Evolutionary conservation across 2,797 vertebrate genomes (phyloP).

Genomic region (Lagocephalus sceleratus): DNA sequence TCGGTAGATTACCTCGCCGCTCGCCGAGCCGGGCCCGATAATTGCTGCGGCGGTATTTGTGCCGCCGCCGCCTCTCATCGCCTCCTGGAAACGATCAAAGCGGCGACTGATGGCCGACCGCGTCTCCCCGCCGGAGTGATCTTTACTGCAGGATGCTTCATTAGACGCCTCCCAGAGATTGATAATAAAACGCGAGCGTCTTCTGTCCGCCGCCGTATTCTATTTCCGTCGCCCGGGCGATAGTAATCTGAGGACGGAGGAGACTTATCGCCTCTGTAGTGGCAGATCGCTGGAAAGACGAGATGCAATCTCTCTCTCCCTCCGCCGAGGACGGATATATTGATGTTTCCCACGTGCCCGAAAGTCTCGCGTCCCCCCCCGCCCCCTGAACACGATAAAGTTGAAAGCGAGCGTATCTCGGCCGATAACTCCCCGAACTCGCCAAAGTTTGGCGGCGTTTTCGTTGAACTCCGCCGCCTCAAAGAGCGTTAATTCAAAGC

Average conservation of each 20-base stretch:
- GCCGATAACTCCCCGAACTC: constrained; percentile 45
- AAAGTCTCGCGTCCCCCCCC: constrained; percentile 32
- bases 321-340: constrained; percentile 39
- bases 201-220: constrained; percentile 49
- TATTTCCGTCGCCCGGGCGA: constrained; percentile 53
- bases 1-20: constrained; percentile 1
- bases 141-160: constrained; percentile 33
- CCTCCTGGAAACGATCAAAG: constrained; percentile 7
- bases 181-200: constrained; percentile 42
- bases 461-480: constrained; percentile 46
- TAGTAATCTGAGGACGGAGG: constrained; percentile 53
- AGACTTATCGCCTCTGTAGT: constrained; percentile 62
- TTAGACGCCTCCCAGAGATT: constrained; percentile 29
- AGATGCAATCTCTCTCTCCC: constrained; percentile 58
- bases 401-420: constrained; percentile 38
- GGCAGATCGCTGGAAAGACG: constrained; percentile 56
- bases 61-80: not conserved
- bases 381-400: constrained; percentile 48
- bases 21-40: constrained; percentile 1
- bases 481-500: constrained; percentile 43
- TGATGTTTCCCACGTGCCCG: constrained; percentile 36
- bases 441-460: constrained; percentile 51
- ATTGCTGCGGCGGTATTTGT: constrained; percentile 17
- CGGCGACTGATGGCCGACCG: constrained; percentile 18
- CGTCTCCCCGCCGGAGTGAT: constrained; percentile 22